Evolutionary conservation across 1,140 invertebrate genomes (phyloP).

Genomic region (Zaprionus camerounensis): DNA sequence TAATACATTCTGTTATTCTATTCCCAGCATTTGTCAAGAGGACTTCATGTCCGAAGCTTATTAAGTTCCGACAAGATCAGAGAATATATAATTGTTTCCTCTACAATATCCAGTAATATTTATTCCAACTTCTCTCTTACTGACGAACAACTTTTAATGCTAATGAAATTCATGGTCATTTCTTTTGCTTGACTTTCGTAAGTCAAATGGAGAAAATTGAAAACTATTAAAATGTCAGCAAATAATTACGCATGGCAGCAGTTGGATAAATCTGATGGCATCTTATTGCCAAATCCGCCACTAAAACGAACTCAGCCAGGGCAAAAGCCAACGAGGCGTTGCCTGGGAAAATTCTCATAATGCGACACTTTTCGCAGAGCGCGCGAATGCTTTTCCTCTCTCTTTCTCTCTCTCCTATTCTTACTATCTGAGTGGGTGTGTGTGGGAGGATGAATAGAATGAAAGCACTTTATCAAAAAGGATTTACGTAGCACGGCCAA

Average conservation of each 20-base stretch:
- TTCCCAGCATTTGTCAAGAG: too few species aligned
- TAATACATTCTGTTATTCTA: too few species aligned
- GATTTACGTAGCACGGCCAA: conserved; percentile 59
- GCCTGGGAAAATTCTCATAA: conserved; percentile 69
- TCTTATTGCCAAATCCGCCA: conserved; percentile 72
- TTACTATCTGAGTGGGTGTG: background rate
- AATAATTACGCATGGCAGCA: conserved; percentile 76
- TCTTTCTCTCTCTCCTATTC: background rate
- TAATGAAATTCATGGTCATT: conserved; percentile 22
- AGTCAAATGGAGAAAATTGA: conserved; percentile 50
- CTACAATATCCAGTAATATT: background rate
- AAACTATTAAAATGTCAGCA: conserved; percentile 82
- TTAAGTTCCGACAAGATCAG: too few species aligned
- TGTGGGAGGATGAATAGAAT: conserved; percentile 40
- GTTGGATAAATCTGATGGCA: conserved; percentile 71
- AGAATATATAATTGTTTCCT: background rate
- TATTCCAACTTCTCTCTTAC: background rate
- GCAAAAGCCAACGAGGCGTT: conserved; percentile 59
- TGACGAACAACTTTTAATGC: conserved; percentile 2
- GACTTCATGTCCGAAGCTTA: too few species aligned
- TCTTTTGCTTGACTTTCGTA: background rate
- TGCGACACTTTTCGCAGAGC: conserved; percentile 68
- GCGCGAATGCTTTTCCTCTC: conserved; percentile 14
- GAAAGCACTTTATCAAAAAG: conserved; percentile 80
- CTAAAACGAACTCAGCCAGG: conserved; percentile 67